A percentile compares a stretch with the other conserved stretches of the same genome.
Evolutionary conservation across 1,140 invertebrate species (phyloP).

Genomic region (Pseudomyrmex gracilis): DNA sequence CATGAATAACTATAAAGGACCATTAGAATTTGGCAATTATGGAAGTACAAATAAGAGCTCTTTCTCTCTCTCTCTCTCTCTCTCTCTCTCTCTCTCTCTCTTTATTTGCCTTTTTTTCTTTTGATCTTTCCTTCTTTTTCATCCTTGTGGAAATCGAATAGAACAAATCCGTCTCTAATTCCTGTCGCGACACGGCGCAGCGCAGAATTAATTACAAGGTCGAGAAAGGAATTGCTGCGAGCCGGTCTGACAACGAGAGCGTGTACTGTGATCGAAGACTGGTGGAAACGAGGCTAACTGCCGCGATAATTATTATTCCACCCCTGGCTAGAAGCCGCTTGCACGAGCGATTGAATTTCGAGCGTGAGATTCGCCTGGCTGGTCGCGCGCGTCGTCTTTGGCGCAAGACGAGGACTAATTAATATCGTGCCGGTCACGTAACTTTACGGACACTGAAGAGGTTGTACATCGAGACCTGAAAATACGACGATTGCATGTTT

Average conservation of each 20-base stretch:
- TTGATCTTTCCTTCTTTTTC: not conserved
- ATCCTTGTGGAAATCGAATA: constrained; percentile 1
- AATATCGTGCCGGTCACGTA: constrained; percentile 58
- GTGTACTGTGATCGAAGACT: constrained; percentile 52
- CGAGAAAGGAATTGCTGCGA: constrained; percentile 31
- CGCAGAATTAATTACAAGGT: constrained; percentile 54
- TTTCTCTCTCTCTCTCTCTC: not conserved
- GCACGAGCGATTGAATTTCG: constrained; percentile 58
- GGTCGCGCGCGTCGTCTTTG: constrained; percentile 1
- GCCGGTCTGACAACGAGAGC: constrained; percentile 39
- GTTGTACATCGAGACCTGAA: constrained; percentile 16
- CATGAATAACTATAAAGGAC: constrained; percentile 28
- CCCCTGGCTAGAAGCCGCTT: constrained; percentile 4
- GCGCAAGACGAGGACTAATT: constrained; percentile 56
- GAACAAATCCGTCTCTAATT: constrained; percentile 51
- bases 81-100: not conserved
- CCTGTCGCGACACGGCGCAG: constrained; percentile 17
- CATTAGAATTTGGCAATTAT: constrained; percentile 36
- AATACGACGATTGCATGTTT: constrained; percentile 32
- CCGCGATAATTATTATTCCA: constrained; percentile 61
- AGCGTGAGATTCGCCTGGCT: constrained; percentile 18
- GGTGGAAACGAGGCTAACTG: constrained; percentile 53
- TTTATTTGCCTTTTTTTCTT: not conserved
- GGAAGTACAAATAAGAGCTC: constrained; percentile 30
- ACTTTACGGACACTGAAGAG: constrained; percentile 45